Evolutionary conservation across 2,888 invertebrate species (phyloP).

Genomic region (Calameuta pallipes): DNA sequence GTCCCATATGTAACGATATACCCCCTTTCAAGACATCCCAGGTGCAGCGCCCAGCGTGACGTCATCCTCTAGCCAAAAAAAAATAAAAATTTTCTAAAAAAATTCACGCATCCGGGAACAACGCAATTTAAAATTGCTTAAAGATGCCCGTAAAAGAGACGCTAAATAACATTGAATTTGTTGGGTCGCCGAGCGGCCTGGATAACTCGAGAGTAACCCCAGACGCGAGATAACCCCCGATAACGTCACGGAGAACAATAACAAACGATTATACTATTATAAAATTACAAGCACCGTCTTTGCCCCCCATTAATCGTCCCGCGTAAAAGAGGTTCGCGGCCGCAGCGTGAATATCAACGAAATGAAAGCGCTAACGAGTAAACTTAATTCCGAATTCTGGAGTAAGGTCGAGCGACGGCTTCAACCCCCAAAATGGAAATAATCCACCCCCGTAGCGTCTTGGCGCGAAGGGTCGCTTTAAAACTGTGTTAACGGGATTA

Average conservation of each 20-base stretch:
- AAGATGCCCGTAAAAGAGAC: background rate
- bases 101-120: background rate
- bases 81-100: conserved; percentile 19
- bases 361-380: conserved; percentile 24
- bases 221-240: background rate
- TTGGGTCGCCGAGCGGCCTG: background rate
- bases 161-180: background rate
- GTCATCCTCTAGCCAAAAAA: conserved; percentile 28
- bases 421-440: conserved; percentile 16
- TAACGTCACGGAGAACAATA: background rate
- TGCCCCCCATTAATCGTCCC: background rate
- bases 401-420: conserved; percentile 9
- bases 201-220: background rate
- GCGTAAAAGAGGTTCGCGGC: background rate
- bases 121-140: background rate
- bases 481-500: conserved; percentile 32
- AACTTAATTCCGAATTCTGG: conserved; percentile 23
- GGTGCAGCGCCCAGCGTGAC: conserved; percentile 38
- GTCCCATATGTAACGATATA: conserved; percentile 21
- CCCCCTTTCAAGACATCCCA: conserved; percentile 33
- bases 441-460: conserved; percentile 13
- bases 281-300: background rate
- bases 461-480: conserved; percentile 19
- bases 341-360: conserved; percentile 15
- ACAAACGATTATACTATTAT: background rate